phyloP scores from a whole-genome alignment of 2,113 vertebrate species.

The Trichomycterus rosablanca region DNA sequence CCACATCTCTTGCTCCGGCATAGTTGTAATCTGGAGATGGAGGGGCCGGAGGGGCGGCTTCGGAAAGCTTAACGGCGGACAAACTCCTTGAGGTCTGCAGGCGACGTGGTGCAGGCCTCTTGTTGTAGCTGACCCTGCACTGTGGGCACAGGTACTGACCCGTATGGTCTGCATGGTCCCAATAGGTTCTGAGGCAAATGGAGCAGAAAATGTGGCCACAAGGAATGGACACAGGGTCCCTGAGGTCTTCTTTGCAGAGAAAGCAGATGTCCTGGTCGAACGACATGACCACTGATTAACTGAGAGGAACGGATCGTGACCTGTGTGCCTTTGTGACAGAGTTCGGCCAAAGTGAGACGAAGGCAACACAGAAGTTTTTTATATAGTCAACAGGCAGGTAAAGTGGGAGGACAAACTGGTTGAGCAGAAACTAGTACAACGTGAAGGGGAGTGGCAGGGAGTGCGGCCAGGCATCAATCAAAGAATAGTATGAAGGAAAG shows the following conservation, averaged over 20 bases:
- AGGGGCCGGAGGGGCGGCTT: constrained; percentile 61
- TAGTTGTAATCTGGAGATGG: constrained; percentile 73
- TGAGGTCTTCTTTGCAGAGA: constrained; percentile 71
- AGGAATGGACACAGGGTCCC: constrained; percentile 70
- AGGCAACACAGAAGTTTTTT: constrained; percentile 51
- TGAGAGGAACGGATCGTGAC: not conserved
- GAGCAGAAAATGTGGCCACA: constrained; percentile 70
- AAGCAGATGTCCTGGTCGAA: constrained; percentile 63
- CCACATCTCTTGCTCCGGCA: constrained; percentile 64
- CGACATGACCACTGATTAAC: constrained; percentile 54
- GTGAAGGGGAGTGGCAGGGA: constrained; percentile 53
- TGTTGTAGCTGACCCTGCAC: constrained; percentile 69
- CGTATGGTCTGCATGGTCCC: constrained; percentile 68
- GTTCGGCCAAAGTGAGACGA: constrained; percentile 59
- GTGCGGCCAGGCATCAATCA: constrained; percentile 35
- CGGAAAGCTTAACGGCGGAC: constrained; percentile 42
- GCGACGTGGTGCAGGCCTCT: constrained; percentile 65
- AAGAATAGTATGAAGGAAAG: constrained; percentile 28
- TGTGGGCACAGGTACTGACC: constrained; percentile 65
- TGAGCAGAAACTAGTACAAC: constrained; percentile 73
- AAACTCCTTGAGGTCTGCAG: constrained; percentile 49
- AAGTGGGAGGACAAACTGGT: constrained; percentile 70
- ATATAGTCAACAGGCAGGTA: constrained; percentile 68
- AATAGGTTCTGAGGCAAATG: constrained; percentile 73
- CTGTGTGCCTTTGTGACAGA: constrained; percentile 38